These are phyloP conservation scores for Apostichopus japonicus DNA, from an alignment of 35 echinoderm and acorn worm genomes.

Conservation along the genomic window DNA sequence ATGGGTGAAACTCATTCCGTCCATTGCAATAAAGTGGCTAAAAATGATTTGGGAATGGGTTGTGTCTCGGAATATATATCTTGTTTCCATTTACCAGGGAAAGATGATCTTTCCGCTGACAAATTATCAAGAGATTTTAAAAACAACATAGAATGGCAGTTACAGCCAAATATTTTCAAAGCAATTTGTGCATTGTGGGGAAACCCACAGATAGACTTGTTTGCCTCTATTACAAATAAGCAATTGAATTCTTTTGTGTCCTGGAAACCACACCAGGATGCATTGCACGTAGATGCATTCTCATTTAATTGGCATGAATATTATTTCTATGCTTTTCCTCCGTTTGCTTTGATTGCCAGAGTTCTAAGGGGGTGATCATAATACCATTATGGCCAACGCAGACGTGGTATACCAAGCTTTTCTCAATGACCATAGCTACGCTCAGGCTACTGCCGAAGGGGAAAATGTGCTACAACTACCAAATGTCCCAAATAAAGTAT, in stretches of 20 bases:
- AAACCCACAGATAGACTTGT: slow-evolving; percentile 60
- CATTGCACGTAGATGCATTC: slow-evolving; percentile 55
- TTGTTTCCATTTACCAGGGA: too few relatives aligned
- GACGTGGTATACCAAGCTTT: slow-evolving; percentile 45
- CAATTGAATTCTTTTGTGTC: slow-evolving; percentile 56
- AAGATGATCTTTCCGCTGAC: too few relatives aligned
- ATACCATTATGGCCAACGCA: slow-evolving; percentile 54
- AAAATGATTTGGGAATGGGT: slow-evolving; percentile 74
- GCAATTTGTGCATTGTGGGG: slow-evolving; percentile 39
- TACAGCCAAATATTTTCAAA: slow-evolving; percentile 41
- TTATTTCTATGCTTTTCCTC: slow-evolving; percentile 47
- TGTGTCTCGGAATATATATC: slow-evolving; percentile 5
- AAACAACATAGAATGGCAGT: slow-evolving; percentile 54
- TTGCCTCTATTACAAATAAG: slow-evolving; percentile 62
- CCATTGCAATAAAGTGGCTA: slow-evolving; percentile 71
- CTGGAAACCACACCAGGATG: slow-evolving; percentile 57
- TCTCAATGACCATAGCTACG: slow-evolving; percentile 40
- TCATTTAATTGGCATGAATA: neutral
- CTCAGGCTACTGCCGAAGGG: slow-evolving; percentile 20
- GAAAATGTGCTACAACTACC: neutral
- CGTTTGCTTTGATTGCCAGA: slow-evolving; percentile 34
- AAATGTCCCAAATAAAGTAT: neutral
- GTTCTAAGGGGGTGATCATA: slow-evolving; percentile 46
- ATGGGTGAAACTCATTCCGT: neutral
- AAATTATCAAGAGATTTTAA: neutral